Conservation (phyloP, 2,888 invertebrate species). For the Pandemis cinnamomeana region DNA sequence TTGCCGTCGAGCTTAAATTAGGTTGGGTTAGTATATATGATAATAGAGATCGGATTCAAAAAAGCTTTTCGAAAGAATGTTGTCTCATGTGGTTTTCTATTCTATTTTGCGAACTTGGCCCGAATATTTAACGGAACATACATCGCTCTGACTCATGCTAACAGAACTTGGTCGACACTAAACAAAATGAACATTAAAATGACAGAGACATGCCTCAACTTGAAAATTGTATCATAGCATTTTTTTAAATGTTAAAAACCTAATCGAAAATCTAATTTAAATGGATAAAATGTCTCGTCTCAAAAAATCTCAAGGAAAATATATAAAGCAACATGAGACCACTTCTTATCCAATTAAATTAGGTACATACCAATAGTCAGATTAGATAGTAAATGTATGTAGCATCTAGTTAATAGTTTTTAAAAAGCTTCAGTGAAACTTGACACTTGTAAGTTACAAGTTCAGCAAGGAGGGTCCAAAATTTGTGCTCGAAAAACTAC, state of each 20-base stretch:
- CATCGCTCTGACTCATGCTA: neutral
- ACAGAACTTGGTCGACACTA: neutral
- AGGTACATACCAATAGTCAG: neutral
- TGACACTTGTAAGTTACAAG: neutral
- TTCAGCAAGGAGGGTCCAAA: neutral
- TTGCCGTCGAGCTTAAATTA: too few relatives aligned
- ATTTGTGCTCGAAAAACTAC: slow-evolving; percentile 1
- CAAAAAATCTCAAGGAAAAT: neutral
- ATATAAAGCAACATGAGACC: neutral
- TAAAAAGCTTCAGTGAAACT: neutral
- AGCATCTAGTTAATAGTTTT: neutral
- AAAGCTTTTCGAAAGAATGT: too few relatives aligned
- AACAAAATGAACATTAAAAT: neutral
- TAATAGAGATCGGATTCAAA: too few relatives aligned
- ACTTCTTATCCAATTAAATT: too few relatives aligned
- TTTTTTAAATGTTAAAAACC: neutral
- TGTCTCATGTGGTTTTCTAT: too few relatives aligned
- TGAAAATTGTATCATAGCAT: neutral
- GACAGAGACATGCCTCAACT: neutral
- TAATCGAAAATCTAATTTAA: neutral
- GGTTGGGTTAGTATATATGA: too few relatives aligned
- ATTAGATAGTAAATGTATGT: neutral
- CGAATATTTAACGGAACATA: neutral
- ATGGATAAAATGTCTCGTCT: neutral
- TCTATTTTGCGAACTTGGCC: too few relatives aligned